Conservation (phyloP, 2,888 invertebrate species). For the Callosobruchus maculatus region DNA sequence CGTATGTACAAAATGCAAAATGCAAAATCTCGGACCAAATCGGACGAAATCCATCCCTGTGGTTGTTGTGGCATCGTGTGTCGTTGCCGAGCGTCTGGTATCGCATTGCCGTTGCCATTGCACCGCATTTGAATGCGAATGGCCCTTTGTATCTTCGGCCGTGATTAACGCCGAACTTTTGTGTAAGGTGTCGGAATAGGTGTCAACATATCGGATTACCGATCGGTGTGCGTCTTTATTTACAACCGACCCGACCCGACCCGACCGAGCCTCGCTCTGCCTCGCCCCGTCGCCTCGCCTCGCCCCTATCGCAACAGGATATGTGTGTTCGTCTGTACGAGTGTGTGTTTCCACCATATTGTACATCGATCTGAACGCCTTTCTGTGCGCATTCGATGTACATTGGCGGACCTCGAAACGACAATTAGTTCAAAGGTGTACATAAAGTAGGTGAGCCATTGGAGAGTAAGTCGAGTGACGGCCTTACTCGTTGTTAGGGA, state of each 20-base stretch:
- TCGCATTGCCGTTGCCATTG: neutral
- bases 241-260: neutral
- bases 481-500: too few species aligned
- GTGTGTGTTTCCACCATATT: neutral
- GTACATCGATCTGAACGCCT: neutral
- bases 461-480: too few species aligned
- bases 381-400: neutral
- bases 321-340: neutral
- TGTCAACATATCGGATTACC: neutral
- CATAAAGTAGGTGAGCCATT: too few species aligned
- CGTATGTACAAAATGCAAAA: too few species aligned
- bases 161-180: constrained; percentile 17
- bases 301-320: neutral
- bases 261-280: neutral
- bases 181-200: constrained; percentile 11
- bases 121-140: constrained; percentile 5
- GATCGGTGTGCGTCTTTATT: neutral
- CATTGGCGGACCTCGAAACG: too few species aligned
- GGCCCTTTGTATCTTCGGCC: constrained; percentile 8
- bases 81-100: too few species aligned
- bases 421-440: too few species aligned
- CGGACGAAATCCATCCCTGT: neutral
- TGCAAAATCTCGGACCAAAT: too few species aligned
- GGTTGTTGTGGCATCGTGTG: neutral
- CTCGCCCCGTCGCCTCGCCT: neutral